These are phyloP conservation scores for Leptinotarsa tumamoca DNA, from an alignment of 2,888 invertebrate genomes.

Conservation along the genomic window DNA sequence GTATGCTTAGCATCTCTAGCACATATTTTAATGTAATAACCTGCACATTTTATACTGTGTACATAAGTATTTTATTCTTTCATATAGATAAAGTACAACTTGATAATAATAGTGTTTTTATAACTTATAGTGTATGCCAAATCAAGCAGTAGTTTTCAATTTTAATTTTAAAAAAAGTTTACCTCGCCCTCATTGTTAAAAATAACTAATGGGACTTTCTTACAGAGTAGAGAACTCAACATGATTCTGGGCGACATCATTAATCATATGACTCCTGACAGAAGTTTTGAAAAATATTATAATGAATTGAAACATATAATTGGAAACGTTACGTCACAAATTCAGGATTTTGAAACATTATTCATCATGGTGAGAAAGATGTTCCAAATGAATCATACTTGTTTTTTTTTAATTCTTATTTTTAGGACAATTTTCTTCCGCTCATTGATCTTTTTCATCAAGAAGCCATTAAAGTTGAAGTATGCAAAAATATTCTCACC, in stretches of 20 bases:
- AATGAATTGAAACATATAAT: conserved; percentile 81
- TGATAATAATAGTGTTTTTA: too few relatives aligned
- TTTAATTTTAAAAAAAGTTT: too few relatives aligned
- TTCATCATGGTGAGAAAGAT: conserved; percentile 78
- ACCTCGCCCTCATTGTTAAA: too few relatives aligned
- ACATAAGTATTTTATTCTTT: too few relatives aligned
- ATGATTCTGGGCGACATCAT: conserved; percentile 87
- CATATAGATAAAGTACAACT: too few relatives aligned
- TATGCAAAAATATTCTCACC: conserved; percentile 85
- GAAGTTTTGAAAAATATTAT: conserved; percentile 84
- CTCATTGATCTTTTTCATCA: conserved; percentile 91
- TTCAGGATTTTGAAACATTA: conserved; percentile 83
- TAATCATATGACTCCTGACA: conserved; percentile 82
- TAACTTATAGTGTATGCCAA: too few relatives aligned
- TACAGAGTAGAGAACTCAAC: conserved; percentile 85
- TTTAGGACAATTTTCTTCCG: conserved; percentile 89
- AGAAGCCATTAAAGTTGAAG: conserved; percentile 83
- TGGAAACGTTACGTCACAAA: conserved; percentile 79
- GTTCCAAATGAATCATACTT: background rate
- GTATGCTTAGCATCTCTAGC: conserved; percentile 39
- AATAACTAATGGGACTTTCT: conserved; percentile 35
- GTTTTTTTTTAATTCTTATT: conserved; percentile 36
- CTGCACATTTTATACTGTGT: too few relatives aligned
- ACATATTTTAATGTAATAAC: too few relatives aligned
- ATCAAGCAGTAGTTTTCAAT: too few relatives aligned